A percentile compares a stretch with the other conserved stretches of the same genome.
Evolutionary conservation across 2,888 invertebrate genomes (phyloP).

Genomic region (Alcis repandata): DNA sequence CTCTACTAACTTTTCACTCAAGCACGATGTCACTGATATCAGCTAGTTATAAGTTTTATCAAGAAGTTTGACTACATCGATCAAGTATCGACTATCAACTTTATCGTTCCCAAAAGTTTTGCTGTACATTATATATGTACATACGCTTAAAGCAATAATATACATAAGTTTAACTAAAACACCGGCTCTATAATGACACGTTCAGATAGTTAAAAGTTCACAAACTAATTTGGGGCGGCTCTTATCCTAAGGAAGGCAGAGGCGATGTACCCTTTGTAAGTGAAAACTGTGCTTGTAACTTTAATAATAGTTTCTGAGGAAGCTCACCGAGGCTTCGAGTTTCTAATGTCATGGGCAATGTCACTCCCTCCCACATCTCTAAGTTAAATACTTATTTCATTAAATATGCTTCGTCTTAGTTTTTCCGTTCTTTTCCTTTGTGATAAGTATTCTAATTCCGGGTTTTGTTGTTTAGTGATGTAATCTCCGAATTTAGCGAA

Average conservation of each 20-base stretch:
- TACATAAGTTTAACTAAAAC: constrained; percentile 2
- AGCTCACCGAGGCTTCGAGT: not conserved
- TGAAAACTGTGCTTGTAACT: constrained; percentile 34
- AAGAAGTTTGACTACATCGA: too few relatives aligned
- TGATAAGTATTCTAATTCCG: too few relatives aligned
- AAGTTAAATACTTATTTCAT: too few relatives aligned
- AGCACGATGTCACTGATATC: too few relatives aligned
- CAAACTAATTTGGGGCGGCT: constrained; percentile 29
- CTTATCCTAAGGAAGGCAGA: constrained; percentile 11
- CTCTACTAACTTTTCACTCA: too few relatives aligned
- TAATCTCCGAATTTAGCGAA: not conserved
- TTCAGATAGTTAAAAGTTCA: constrained; percentile 29
- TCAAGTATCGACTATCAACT: too few relatives aligned
- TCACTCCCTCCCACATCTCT: not conserved
- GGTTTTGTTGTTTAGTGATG: not conserved
- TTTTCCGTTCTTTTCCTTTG: too few relatives aligned
- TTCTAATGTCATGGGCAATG: constrained; percentile 7
- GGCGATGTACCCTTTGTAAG: constrained; percentile 30
- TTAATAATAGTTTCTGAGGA: constrained; percentile 27
- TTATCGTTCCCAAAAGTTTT: too few relatives aligned
- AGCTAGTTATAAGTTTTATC: too few relatives aligned
- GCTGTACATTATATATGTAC: too few relatives aligned
- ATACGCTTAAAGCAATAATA: not conserved
- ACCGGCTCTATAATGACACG: constrained; percentile 18
- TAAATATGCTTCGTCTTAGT: too few relatives aligned